A percentile compares a stretch with the other conserved stretches of the same genome.
Evolutionary conservation across 2,797 vertebrate species (phyloP).

Genomic region (Eidolon dupreanum): DNA sequence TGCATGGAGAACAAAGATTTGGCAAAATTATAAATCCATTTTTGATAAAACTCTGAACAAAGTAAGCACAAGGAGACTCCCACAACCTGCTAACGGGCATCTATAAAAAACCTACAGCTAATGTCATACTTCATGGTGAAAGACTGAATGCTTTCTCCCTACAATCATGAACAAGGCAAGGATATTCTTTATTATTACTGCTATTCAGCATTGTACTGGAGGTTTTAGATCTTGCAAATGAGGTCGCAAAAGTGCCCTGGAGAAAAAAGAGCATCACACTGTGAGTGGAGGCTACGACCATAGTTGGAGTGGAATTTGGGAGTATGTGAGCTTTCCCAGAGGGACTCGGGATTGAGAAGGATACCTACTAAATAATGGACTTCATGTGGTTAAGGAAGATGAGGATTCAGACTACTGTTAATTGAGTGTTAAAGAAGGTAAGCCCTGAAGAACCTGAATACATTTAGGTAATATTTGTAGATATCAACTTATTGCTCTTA

Average conservation of each 20-base stretch:
- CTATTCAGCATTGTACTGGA: neutral
- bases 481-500: neutral
- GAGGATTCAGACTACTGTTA: neutral
- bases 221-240: neutral
- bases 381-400: neutral
- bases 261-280: neutral
- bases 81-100: neutral
- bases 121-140: neutral
- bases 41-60: neutral
- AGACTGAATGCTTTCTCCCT: neutral
- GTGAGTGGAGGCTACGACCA: neutral
- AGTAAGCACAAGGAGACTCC: neutral
- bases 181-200: neutral
- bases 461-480: neutral
- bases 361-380: neutral
- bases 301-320: neutral
- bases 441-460: neutral
- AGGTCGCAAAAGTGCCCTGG: neutral
- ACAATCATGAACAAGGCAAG: neutral
- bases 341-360: neutral
- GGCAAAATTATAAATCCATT: neutral
- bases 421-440: neutral
- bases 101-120: neutral
- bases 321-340: neutral
- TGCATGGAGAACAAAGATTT: neutral